Percentiles rank a stretch among this genome's conserved stretches.
These are phyloP conservation scores for Tympanuchus pallidicinctus DNA, from an alignment of 2,113 vertebrate species.

Conservation along the genomic window DNA sequence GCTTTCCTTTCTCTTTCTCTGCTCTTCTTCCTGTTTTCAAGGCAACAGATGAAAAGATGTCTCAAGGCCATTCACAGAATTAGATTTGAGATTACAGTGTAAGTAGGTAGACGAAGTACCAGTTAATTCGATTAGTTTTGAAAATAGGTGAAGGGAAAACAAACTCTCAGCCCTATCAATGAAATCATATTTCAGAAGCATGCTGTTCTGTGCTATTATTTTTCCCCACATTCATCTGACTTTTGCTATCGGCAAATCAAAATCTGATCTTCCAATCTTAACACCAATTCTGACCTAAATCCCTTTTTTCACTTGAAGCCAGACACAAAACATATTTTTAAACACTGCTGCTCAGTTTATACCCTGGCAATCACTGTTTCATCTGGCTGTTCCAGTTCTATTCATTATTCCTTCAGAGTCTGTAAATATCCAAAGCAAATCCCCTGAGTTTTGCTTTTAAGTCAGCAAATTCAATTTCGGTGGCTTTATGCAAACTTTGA, in stretches of 20 bases:
- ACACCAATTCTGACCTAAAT: conserved; percentile 44
- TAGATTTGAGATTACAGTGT: conserved; percentile 30
- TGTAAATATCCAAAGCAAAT: neutral
- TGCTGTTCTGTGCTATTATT: neutral
- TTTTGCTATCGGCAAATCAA: conserved; percentile 41
- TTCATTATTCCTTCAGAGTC: neutral
- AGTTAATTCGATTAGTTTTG: conserved; percentile 55
- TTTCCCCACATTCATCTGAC: neutral
- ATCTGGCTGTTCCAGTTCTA: neutral
- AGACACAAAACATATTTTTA: neutral
- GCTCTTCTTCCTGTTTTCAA: conserved; percentile 17
- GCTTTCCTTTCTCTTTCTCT: neutral
- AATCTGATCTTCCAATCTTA: neutral
- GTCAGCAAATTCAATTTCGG: neutral
- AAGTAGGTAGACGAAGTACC: neutral
- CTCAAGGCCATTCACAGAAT: conserved; percentile 30
- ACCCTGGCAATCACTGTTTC: neutral
- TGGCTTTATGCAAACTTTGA: neutral
- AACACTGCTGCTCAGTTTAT: neutral
- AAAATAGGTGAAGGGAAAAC: conserved; percentile 35
- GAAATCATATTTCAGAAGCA: neutral
- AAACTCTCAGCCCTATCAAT: neutral
- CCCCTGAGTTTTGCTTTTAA: neutral
- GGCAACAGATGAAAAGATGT: neutral
- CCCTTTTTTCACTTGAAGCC: conserved; percentile 20